phyloP scores from a whole-genome alignment of 2,888 invertebrate genomes.

The Hyposoter didymator region DNA sequence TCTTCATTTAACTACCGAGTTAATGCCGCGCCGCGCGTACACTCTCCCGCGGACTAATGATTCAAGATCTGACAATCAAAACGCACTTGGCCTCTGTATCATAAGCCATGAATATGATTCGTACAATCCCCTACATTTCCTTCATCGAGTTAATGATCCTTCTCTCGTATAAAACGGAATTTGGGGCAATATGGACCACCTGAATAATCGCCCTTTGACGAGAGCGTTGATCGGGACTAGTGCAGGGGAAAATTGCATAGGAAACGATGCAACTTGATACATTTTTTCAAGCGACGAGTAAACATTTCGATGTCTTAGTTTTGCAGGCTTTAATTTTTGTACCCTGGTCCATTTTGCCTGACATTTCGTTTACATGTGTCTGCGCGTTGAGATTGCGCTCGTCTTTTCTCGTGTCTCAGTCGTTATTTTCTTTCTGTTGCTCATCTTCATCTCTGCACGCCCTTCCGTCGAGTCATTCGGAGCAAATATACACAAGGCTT shows the following conservation, averaged over 20 bases:
- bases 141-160: slow-evolving; percentile 63
- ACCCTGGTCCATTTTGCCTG: neutral
- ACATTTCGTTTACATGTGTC: neutral
- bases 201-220: neutral
- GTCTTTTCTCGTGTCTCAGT: slow-evolving; percentile 34
- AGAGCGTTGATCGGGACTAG: neutral
- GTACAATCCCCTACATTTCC: slow-evolving; percentile 39
- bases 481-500: slow-evolving; percentile 6
- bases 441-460: slow-evolving; percentile 28
- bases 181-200: slow-evolving; percentile 1
- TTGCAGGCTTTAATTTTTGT: neutral
- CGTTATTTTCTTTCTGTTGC: slow-evolving; percentile 11
- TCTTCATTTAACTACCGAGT: slow-evolving; percentile 8
- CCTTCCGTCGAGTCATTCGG: slow-evolving; percentile 39
- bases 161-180: neutral
- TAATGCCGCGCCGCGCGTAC: slow-evolving; percentile 42
- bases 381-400: slow-evolving; percentile 29
- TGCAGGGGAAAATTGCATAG: neutral
- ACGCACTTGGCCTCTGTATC: slow-evolving; percentile 46
- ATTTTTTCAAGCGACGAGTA: neutral
- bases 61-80: slow-evolving; percentile 45
- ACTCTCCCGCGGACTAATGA: slow-evolving; percentile 39
- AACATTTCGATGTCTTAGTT: neutral
- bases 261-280: neutral
- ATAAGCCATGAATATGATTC: slow-evolving; percentile 46